Percentiles rank a stretch among this genome's conserved stretches.
Conservation (phyloP, 2,888 invertebrate species). For the Gnatocerus cornutus region DNA sequence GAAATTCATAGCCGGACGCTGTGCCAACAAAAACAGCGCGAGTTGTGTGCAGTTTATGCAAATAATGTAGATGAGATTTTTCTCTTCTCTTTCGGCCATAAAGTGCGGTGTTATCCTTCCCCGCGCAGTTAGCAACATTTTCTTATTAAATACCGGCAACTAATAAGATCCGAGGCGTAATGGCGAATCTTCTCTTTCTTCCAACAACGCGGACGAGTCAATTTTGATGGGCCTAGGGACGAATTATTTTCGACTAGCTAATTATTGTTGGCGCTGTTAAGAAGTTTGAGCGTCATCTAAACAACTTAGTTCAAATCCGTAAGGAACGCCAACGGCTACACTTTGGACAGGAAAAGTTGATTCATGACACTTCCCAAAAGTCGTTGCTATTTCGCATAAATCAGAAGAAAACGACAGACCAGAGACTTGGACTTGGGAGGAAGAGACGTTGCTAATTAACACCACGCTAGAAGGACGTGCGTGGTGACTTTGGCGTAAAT, state of each 20-base stretch:
- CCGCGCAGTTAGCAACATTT: slow-evolving; percentile 69
- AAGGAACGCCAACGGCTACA: slow-evolving; percentile 46
- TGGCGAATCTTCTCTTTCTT: no score
- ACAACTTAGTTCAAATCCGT: slow-evolving; percentile 48
- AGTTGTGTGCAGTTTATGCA: slow-evolving; percentile 71
- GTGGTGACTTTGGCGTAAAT: no score
- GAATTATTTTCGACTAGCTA: slow-evolving; percentile 33
- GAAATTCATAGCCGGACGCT: slow-evolving; percentile 63
- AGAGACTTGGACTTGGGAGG: slow-evolving; percentile 56
- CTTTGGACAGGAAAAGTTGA: slow-evolving; percentile 64
- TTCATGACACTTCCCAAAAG: slow-evolving; percentile 65
- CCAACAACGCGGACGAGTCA: slow-evolving; percentile 7
- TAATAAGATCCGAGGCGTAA: slow-evolving; percentile 66
- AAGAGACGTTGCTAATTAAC: slow-evolving; percentile 14
- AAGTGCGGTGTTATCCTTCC: slow-evolving; percentile 69
- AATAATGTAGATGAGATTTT: slow-evolving; percentile 72
- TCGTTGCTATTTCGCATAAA: slow-evolving; percentile 64
- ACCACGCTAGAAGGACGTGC: no score
- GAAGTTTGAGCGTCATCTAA: slow-evolving; percentile 38
- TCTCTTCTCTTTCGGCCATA: slow-evolving; percentile 68
- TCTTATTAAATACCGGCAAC: slow-evolving; percentile 70
- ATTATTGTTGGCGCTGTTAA: slow-evolving; percentile 41
- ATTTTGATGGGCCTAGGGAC: slow-evolving; percentile 30
- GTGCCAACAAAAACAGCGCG: slow-evolving; percentile 63
- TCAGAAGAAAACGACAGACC: slow-evolving; percentile 64